These are phyloP conservation scores for Euproctis similis DNA, from an alignment of 2,888 invertebrate species.

Conservation along the genomic window DNA sequence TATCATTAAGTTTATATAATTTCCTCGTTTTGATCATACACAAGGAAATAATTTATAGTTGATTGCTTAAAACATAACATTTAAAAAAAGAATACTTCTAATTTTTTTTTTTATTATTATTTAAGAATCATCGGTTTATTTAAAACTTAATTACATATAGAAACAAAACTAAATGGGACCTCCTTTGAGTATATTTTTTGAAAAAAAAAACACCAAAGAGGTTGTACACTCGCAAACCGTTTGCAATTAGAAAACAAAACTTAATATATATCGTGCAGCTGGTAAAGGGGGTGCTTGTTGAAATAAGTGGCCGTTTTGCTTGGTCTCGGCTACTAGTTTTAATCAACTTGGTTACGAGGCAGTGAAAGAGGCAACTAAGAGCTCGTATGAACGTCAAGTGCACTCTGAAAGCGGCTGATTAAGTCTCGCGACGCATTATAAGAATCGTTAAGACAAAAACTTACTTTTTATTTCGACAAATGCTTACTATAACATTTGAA, in stretches of 20 bases:
- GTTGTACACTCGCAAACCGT: conserved; percentile 13
- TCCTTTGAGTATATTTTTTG: no score
- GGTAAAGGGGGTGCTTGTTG: conserved; percentile 42
- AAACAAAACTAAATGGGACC: no score
- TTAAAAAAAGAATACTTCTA: no score
- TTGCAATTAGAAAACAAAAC: conserved; percentile 25
- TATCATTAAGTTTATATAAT: no score
- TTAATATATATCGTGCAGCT: conserved; percentile 34
- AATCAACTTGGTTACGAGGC: conserved; percentile 49
- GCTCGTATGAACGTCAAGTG: conserved; percentile 41
- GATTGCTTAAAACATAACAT: no score
- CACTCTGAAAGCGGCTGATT: conserved; percentile 49
- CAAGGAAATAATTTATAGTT: no score
- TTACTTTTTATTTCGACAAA: conserved; percentile 18
- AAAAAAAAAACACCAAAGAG: conserved; percentile 6
- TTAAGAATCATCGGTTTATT: no score
- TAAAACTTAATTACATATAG: no score
- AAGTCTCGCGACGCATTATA: conserved; percentile 30
- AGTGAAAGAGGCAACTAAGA: conserved; percentile 32
- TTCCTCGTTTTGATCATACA: no score
- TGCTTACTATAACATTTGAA: no score
- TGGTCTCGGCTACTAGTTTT: conserved; percentile 43
- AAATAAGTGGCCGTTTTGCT: conserved; percentile 46
- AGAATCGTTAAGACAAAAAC: conserved; percentile 13
- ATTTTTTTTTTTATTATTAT: no score